Base-by-base conservation (phyloP, 2,888 invertebrate genomes). In the Cyclophora punctaria region DNA sequence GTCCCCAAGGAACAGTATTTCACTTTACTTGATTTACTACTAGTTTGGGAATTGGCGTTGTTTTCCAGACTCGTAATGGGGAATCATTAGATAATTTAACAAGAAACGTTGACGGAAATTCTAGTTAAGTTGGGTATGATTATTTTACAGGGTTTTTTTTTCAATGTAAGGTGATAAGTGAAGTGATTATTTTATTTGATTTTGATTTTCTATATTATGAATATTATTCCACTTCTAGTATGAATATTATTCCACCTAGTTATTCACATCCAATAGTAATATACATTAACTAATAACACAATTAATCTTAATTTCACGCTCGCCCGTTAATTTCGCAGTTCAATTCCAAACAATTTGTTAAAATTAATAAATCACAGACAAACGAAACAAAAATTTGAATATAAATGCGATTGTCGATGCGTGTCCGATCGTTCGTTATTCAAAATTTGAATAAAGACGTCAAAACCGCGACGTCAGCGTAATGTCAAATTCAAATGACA, bases 401-500 rank as follows among this genome's bases (percentile, higher is more conserved):
- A 80, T 80, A 73, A 86, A 83, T 73, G 72, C 58, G 60, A 51
- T 64, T 74, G 64, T 58, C 76, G 74, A 63, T 60, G 83, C 86
- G 78, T 74, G 53, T 52, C 79, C 69, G 79, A 84, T 77, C 63
- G 70, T 67, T 69, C 68, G 70, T 79, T 78, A 79, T 83, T 75
- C 73, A 62, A 74, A 81, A 75, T 80, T 77, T 73, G 74, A 77
- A 87, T 86, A 80, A 78, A 86, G 85, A 83, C 74, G 72, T 85
- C 77, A 69, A 82, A 83, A 85, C 86, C 85, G 76, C 84, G 78
- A 66, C 72, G 70, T 73, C 70, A 73, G 74, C 65, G 40, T 37
- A 51, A 61, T 59, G 59, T 59, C 55, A 53, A 59, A 58, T 69
- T 65, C 64, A 75, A 79, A 79, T 77, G 71, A 74, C 80, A 84